phyloP scores from a whole-genome alignment of 2,888 invertebrate genomes.

The Biston betularia region DNA sequence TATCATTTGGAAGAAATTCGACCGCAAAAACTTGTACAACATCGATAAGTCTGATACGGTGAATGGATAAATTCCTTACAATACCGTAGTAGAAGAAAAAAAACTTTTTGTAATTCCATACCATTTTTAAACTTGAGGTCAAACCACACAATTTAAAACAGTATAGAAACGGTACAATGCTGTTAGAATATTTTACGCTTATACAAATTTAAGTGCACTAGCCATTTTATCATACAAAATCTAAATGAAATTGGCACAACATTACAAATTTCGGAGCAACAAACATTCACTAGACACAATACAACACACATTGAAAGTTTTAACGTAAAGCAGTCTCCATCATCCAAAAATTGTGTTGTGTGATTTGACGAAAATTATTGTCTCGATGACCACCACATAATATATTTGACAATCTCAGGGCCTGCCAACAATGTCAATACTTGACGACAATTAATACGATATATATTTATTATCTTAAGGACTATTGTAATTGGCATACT shows the following conservation, averaged over 20 bases:
- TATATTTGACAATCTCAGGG: too few species aligned
- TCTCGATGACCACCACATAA: too few species aligned
- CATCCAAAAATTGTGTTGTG: neutral
- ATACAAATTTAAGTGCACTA: slow-evolving; percentile 9
- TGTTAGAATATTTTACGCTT: neutral
- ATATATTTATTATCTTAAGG: too few species aligned
- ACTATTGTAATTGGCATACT: too few species aligned
- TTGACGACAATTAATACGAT: too few species aligned
- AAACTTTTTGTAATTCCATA: too few species aligned
- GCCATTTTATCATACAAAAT: slow-evolving; percentile 36
- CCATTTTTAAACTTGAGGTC: neutral
- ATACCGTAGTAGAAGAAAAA: too few species aligned
- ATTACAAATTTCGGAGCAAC: slow-evolving; percentile 59
- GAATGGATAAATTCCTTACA: too few species aligned
- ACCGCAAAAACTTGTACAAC: neutral
- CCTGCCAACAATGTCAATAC: too few species aligned
- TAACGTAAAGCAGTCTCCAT: slow-evolving; percentile 1
- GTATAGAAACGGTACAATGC: neutral
- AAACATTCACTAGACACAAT: slow-evolving; percentile 26
- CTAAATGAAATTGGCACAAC: slow-evolving; percentile 61
- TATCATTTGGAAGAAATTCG: slow-evolving; percentile 1
- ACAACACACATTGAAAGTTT: slow-evolving; percentile 21
- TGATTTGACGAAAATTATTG: neutral
- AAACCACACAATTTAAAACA: neutral
- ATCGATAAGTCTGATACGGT: neutral